Percentiles rank a stretch among this genome's conserved stretches.
phyloP scores from a whole-genome alignment of 2,888 invertebrate species.

The Exephanes ischioxanthus region DNA sequence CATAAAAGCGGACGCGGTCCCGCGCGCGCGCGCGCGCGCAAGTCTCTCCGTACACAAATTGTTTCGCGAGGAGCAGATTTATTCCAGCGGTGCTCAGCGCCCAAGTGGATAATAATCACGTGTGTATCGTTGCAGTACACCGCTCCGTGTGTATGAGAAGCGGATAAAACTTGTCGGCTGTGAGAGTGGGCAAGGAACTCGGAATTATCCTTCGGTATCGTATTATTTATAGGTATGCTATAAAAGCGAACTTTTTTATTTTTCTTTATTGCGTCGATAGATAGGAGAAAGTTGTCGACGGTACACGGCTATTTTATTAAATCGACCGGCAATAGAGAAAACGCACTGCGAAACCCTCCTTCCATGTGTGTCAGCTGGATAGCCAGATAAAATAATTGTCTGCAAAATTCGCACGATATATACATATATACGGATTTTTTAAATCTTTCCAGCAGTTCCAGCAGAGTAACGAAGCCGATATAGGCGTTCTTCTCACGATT shows the following conservation, averaged over 20 bases:
- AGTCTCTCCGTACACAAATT: constrained; percentile 62
- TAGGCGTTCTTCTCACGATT: constrained; percentile 53
- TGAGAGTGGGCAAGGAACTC: not conserved
- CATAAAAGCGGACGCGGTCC: constrained; percentile 47
- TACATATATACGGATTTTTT: not conserved
- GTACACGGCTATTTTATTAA: not conserved
- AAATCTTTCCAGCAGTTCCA: not conserved
- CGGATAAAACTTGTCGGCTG: constrained; percentile 13
- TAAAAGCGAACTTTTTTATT: not conserved
- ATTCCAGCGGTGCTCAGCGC: constrained; percentile 51
- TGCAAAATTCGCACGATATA: constrained; percentile 47
- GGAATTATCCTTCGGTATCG: not conserved
- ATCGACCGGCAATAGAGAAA: constrained; percentile 29
- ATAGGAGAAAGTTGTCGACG: constrained; percentile 53
- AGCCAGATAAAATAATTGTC: constrained; percentile 35
- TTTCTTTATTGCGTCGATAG: not conserved
- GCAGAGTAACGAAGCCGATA: not conserved
- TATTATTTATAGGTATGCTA: constrained; percentile 1
- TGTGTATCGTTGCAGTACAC: constrained; percentile 24
- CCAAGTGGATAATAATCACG: constrained; percentile 59
- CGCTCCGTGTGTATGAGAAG: not conserved
- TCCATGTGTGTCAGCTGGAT: constrained; percentile 13
- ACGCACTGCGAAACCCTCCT: constrained; percentile 11
- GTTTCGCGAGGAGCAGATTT: constrained; percentile 61
- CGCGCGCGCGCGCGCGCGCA: constrained; percentile 22